Conservation (phyloP, 1,140 invertebrate species). For the Ostrea edulis region DNA sequence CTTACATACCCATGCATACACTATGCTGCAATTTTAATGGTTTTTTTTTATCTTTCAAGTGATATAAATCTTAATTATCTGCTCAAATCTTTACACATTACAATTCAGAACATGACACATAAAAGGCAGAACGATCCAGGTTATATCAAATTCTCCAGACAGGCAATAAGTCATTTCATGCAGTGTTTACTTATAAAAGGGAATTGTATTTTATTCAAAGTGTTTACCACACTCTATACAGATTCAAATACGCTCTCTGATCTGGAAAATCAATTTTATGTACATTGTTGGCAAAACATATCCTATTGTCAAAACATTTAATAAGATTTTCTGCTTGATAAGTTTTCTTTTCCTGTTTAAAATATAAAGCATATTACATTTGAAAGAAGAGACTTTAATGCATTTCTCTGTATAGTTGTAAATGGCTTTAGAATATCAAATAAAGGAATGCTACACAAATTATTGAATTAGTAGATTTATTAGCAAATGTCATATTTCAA, state of each 20-base stretch:
- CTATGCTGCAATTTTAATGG: no score
- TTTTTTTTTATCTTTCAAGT: background rate
- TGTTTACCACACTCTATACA: background rate
- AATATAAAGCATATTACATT: background rate
- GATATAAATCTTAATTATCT: background rate
- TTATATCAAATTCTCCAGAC: background rate
- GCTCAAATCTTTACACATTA: background rate
- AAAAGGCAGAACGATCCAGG: background rate
- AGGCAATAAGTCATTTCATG: background rate
- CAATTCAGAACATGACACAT: background rate
- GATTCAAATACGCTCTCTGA: background rate
- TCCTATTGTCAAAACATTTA: background rate
- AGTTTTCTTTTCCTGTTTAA: background rate
- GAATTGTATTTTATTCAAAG: background rate
- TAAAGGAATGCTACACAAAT: no score
- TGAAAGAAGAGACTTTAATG: background rate
- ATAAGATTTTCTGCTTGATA: constrained; percentile 22
- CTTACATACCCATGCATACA: no score
- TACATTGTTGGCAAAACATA: background rate
- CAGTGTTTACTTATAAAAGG: background rate
- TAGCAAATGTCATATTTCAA: no score
- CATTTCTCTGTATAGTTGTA: background rate
- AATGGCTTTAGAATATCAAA: no score
- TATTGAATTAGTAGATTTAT: no score
- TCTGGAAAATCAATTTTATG: constrained; percentile 8